Conservation (phyloP, 2,888 invertebrate genomes). For the Acronicta alni region DNA sequence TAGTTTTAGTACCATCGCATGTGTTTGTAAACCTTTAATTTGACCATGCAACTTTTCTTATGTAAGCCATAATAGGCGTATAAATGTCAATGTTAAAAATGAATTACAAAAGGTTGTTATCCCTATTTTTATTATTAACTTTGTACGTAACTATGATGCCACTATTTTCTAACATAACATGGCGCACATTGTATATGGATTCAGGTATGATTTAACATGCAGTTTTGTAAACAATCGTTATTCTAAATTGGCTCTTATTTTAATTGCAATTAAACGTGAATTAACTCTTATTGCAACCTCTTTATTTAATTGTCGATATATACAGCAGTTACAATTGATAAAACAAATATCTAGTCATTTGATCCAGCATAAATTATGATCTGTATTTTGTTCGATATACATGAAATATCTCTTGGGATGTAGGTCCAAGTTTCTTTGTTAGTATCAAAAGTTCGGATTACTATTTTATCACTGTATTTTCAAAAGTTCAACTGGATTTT, state of each 20-base stretch:
- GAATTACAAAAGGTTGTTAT: constrained; percentile 72
- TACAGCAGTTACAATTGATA: constrained; percentile 14
- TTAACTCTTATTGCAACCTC: constrained; percentile 9
- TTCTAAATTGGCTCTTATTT: constrained; percentile 10
- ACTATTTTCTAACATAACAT: background rate
- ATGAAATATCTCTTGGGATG: background rate
- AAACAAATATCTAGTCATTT: too few species aligned
- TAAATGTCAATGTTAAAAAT: constrained; percentile 83
- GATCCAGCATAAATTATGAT: too few species aligned
- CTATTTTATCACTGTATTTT: background rate
- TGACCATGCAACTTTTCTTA: constrained; percentile 72
- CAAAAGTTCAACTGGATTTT: background rate
- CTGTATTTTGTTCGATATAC: background rate
- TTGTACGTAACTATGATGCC: constrained; percentile 20
- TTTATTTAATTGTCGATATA: constrained; percentile 23
- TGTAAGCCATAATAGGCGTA: constrained; percentile 68
- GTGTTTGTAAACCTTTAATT: constrained; percentile 71
- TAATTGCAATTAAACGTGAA: constrained; percentile 14
- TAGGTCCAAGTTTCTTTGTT: too few species aligned
- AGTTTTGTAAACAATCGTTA: constrained; percentile 5
- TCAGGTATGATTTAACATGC: constrained; percentile 6
- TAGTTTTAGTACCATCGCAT: constrained; percentile 47
- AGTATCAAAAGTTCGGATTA: background rate
- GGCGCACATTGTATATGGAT: background rate
- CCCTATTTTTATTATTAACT: constrained; percentile 53